phyloP scores from a whole-genome alignment of 2,888 invertebrate genomes.

The Endomychus coccineus region DNA sequence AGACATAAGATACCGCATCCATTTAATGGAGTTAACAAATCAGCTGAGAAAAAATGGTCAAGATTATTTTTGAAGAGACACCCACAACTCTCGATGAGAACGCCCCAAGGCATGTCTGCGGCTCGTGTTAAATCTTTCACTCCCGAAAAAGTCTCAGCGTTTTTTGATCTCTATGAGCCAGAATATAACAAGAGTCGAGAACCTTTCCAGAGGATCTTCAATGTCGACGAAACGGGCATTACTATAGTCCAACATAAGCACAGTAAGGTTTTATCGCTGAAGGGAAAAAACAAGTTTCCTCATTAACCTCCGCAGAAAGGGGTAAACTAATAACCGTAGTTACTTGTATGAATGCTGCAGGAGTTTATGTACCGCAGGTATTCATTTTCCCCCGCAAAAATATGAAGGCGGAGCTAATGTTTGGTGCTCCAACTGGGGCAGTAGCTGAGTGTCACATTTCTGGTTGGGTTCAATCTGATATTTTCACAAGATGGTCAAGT shows the following conservation, averaged over 20 bases:
- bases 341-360: conserved; percentile 32
- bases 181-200: conserved; percentile 5
- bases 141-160: conserved; percentile 3
- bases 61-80: conserved; percentile 5
- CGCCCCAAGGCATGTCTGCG: conserved; percentile 5
- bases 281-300: conserved; percentile 34
- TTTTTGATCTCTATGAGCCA: conserved; percentile 8
- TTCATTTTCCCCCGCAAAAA: conserved; percentile 36
- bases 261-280: conserved; percentile 1
- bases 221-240: conserved; percentile 19
- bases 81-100: conserved; percentile 6
- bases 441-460: conserved; percentile 10
- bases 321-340: conserved; percentile 34
- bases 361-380: conserved; percentile 34
- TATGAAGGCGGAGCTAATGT: conserved; percentile 19
- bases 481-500: conserved; percentile 19
- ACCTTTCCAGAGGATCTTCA: conserved; percentile 12
- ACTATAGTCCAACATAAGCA: conserved; percentile 6
- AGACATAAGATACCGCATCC: conserved; percentile 1
- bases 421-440: conserved; percentile 14
- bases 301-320: conserved; percentile 37
- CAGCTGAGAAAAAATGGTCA: conserved; percentile 6
- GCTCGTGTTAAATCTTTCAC: conserved; percentile 5
- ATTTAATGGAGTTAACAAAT: conserved; percentile 2
- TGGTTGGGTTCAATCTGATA: conserved; percentile 30